Evolutionary conservation across 2,797 vertebrate genomes (phyloP).

Genomic region (Myotis findleyi): DNA sequence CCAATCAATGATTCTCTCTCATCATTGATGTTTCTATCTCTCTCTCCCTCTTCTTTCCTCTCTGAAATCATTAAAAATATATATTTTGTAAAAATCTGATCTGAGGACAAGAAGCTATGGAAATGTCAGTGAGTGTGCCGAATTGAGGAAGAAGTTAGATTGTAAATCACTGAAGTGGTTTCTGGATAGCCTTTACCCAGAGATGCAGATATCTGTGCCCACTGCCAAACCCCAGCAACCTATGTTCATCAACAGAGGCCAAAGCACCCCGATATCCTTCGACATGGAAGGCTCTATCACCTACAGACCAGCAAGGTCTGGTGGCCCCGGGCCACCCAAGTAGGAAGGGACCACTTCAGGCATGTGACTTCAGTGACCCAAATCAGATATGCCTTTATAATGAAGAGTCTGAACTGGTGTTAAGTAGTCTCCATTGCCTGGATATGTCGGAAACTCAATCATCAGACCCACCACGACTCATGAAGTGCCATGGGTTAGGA

Average conservation of each 20-base stretch:
- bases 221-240: constrained; percentile 92
- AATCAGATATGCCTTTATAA: constrained; percentile 95
- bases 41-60: no score
- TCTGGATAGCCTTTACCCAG: constrained; percentile 96
- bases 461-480: constrained; percentile 93
- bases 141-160: constrained; percentile 90
- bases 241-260: constrained; percentile 92
- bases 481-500: constrained; percentile 95
- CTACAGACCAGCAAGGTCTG: constrained; percentile 91
- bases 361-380: constrained; percentile 91
- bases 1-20: no score
- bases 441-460: constrained; percentile 96
- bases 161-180: constrained; percentile 96
- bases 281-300: constrained; percentile 93
- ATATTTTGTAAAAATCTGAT: constrained; percentile 88
- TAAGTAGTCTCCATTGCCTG: constrained; percentile 94
- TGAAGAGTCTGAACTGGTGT: constrained; percentile 94
- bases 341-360: constrained; percentile 93
- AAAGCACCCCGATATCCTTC: constrained; percentile 93
- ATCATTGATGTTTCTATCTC: no score
- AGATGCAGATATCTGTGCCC: constrained; percentile 93
- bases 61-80: no score
- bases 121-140: constrained; percentile 92
- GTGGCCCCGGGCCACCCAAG: constrained; percentile 94
- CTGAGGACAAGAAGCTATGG: constrained; percentile 92